Evolutionary conservation across 2,797 vertebrate genomes (phyloP), one percentile per base, ranked within the genome.

Genomic region (Peromyscus melanophrys): DNA sequence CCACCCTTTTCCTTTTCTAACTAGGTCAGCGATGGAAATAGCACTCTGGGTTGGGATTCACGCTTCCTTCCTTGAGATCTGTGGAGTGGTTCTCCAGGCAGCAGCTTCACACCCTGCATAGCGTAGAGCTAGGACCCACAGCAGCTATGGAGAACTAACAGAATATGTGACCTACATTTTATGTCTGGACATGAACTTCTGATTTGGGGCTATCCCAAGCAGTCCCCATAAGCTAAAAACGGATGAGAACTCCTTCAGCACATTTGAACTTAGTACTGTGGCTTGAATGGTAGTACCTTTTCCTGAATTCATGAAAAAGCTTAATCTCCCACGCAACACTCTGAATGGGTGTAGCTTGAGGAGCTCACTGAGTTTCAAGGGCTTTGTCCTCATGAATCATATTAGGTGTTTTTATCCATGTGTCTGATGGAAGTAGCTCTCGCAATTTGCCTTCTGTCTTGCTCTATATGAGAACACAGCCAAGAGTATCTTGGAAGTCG

Each of bases 11-110:
- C 31, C 34, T 91, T 91, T 93, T 14, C 43, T 92, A 92, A 76
- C 29, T 96, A 59, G 31, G 73, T 83, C 76, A 95, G 85, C 90
- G 11, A 69, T 75, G 75, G 40, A 92, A 96, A 46, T 63, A 63
- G 37, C 34, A 11, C n/a, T 92, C 87, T 89, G 71, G 14, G 63
- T 65, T 93, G 52, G 43, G 63, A 82, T 21, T 92, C 52, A 31
- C 17, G 14, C 17, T 93, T 13, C 4, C 61, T 85, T 88, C 43
- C 11, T 49, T 40, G 61, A 49, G 67, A 95, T 67, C 31, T 59
- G 8, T 77, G 6, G 43, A 91, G 37, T n/a, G 3, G 13, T 57
- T 90, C 67, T 78, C 40, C 13, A 52, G 77, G 25, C 86, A 76
- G 21, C 69, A 55, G 25, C 17, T 84, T 93, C 63, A n/a, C 1